These are phyloP conservation scores for Corbicula japonica DNA, from an alignment of 2,888 invertebrate genomes.

Conservation along the genomic window DNA sequence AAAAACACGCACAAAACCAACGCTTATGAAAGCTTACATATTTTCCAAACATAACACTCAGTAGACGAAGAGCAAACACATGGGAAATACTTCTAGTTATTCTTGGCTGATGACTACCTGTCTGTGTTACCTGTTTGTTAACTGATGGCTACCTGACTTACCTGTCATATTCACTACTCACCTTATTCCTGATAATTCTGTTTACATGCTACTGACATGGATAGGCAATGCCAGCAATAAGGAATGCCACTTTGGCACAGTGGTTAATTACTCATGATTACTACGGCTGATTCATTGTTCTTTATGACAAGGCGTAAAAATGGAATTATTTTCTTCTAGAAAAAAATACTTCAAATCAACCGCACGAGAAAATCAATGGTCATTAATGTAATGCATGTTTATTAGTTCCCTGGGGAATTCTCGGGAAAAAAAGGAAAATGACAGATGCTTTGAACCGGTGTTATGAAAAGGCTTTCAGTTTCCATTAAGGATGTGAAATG, in stretches of 20 bases:
- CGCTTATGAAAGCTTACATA: neutral
- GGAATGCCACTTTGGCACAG: neutral
- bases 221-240: neutral
- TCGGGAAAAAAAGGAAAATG: neutral
- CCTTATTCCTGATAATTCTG: neutral
- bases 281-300: neutral
- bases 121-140: no score
- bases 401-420: neutral
- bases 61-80: neutral
- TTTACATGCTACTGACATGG: neutral
- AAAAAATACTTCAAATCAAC: neutral
- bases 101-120: no score
- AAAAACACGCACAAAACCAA: neutral
- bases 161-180: conserved; percentile 5
- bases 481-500: no score
- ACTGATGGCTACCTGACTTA: neutral
- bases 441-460: neutral
- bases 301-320: neutral
- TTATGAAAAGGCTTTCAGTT: neutral
- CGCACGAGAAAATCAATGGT: neutral
- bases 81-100: neutral
- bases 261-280: neutral
- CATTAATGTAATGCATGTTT: neutral
- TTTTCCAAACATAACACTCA: neutral
- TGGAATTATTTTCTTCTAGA: neutral